phyloP scores from a whole-genome alignment of 2,113 vertebrate species.

The Murina feae region DNA sequence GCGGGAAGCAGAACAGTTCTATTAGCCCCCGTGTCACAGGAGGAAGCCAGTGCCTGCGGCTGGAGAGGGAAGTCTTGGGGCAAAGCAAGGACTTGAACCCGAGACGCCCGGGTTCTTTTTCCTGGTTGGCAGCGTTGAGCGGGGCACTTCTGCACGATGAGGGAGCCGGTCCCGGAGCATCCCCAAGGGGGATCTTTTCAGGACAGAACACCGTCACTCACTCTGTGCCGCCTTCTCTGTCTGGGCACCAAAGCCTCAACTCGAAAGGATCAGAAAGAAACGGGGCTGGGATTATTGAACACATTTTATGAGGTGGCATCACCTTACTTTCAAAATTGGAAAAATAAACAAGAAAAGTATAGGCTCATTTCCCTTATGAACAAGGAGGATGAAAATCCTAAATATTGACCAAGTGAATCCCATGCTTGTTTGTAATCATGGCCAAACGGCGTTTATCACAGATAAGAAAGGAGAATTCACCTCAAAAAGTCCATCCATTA shows the following conservation, averaged over 20 bases:
- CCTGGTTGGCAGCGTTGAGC: neutral
- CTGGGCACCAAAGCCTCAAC: neutral
- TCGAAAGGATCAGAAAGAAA: neutral
- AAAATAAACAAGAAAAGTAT: conserved; percentile 21
- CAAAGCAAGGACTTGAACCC: neutral
- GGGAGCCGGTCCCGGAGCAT: no score
- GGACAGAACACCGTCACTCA: neutral
- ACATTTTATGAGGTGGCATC: neutral
- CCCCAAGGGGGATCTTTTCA: neutral
- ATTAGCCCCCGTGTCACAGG: neutral
- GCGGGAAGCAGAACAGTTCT: neutral
- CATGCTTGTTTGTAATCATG: neutral
- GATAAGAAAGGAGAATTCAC: conserved; percentile 24
- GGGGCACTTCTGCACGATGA: no score
- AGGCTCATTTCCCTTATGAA: neutral
- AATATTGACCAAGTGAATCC: neutral
- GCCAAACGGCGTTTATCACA: neutral
- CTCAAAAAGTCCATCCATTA: neutral
- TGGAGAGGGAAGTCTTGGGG: neutral
- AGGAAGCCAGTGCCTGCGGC: neutral
- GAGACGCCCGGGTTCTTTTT: neutral
- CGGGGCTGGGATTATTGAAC: neutral
- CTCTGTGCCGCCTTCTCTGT: neutral
- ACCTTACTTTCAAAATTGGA: conserved; percentile 14
- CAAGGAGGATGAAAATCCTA: conserved; percentile 20